Conservation (phyloP, 2,113 vertebrate species). For the Ellobius talpinus region DNA sequence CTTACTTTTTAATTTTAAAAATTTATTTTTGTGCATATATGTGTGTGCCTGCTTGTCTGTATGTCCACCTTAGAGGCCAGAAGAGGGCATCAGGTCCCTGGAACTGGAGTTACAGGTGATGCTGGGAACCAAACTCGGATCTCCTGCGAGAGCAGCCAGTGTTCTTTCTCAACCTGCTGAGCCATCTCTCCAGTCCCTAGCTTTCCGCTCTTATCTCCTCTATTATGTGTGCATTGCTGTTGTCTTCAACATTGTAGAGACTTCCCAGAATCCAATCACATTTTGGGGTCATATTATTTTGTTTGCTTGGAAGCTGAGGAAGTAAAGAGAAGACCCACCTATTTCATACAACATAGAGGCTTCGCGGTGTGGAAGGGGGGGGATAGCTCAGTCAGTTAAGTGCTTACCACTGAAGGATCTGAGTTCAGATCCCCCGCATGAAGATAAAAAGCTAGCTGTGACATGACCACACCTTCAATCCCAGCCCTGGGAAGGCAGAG, state of each 20-base stretch:
- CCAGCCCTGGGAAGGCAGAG: not conserved
- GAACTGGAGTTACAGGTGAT: not conserved
- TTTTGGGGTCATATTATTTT: not conserved
- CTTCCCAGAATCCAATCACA: not conserved
- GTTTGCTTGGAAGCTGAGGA: slow-evolving; percentile 15
- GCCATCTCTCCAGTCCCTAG: not conserved
- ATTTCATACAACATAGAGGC: not conserved
- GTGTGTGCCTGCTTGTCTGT: not conserved
- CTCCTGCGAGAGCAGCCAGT: not conserved
- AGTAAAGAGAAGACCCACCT: not conserved
- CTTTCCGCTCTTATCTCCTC: not conserved
- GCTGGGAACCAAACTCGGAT: not conserved
- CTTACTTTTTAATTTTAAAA: not conserved
- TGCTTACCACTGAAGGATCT: not conserved
- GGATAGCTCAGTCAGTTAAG: not conserved
- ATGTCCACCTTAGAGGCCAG: not conserved
- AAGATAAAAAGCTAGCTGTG: not conserved
- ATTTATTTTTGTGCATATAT: not conserved
- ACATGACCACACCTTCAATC: too few species aligned
- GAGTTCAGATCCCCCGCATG: too few species aligned
- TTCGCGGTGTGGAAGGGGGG: not conserved
- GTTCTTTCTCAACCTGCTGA: not conserved
- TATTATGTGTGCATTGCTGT: not conserved
- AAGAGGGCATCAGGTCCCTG: not conserved
- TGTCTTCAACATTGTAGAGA: not conserved